Conservation (phyloP, 2,113 vertebrate species). For the Bucco capensis region DNA sequence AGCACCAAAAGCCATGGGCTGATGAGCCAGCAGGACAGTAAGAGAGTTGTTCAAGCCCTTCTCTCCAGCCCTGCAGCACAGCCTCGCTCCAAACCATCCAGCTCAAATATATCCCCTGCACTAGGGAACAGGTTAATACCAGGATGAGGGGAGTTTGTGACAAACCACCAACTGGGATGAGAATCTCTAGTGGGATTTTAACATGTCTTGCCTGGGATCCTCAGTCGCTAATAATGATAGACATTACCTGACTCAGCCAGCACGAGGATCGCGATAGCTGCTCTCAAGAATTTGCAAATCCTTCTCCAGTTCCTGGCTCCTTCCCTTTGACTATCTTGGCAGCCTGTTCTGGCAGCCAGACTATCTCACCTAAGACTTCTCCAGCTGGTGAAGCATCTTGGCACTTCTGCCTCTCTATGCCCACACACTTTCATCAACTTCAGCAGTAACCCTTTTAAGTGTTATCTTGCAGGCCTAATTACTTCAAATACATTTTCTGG, state of each 20-base stretch:
- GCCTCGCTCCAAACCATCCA: rapidly evolving
- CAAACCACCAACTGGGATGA: neutral
- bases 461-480: constrained; percentile 68
- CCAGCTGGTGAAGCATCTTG: constrained; percentile 65
- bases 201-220: constrained; percentile 10
- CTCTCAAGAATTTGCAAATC: constrained; percentile 53
- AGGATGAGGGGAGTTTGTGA: neutral
- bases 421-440: constrained; percentile 60
- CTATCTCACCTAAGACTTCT: constrained; percentile 61
- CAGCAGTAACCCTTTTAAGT: constrained; percentile 64
- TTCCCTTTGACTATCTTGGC: constrained; percentile 65
- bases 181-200: neutral
- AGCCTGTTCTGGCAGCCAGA: constrained; percentile 66
- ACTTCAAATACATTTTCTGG: constrained; percentile 56
- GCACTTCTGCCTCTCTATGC: constrained; percentile 49
- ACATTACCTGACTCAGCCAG: constrained; percentile 54
- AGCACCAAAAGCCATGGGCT: neutral
- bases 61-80: neutral
- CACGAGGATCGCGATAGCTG: constrained; percentile 27
- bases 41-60: neutral
- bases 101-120: rapidly evolving
- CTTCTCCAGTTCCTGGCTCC: constrained; percentile 55
- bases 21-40: neutral
- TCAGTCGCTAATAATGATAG: constrained; percentile 18
- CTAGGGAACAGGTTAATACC: neutral